These are phyloP conservation scores for Balanococcus diminutus DNA, from an alignment of 2,888 invertebrate species.

Conservation along the genomic window DNA sequence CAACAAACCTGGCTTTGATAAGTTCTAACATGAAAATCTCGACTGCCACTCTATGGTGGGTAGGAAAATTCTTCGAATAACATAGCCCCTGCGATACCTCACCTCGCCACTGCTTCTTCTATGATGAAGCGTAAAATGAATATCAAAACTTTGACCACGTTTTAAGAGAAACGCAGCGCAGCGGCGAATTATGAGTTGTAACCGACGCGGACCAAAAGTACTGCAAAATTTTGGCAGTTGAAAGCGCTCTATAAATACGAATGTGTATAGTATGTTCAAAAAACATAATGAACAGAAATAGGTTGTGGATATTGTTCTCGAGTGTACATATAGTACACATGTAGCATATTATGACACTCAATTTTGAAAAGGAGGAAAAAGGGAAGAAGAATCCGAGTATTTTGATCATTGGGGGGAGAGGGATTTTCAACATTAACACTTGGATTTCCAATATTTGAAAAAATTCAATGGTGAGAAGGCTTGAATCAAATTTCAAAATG, in stretches of 20 bases:
- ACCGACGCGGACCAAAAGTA: background rate
- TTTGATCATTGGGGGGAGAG: no score
- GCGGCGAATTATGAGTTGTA: conserved; percentile 15
- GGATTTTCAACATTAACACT: no score
- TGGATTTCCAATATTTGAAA: no score
- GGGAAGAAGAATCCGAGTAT: no score
- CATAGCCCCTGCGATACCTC: background rate
- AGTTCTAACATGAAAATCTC: no score
- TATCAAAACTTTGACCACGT: background rate
- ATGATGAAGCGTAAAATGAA: background rate
- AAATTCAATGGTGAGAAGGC: no score
- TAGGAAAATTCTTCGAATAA: background rate
- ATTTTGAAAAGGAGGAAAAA: no score
- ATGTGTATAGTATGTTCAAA: background rate
- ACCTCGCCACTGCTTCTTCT: background rate
- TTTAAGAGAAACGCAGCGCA: background rate
- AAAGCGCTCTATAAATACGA: conserved; percentile 39
- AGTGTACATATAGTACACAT: background rate
- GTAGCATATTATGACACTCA: no score
- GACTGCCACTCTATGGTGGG: no score
- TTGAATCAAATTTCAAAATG: no score
- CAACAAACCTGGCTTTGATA: background rate
- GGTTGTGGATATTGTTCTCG: conserved; percentile 7
- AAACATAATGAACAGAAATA: conserved; percentile 40
- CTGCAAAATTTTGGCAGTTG: conserved; percentile 38